These are phyloP conservation scores for Brenthis ino DNA, from an alignment of 2,888 invertebrate species.

Conservation along the genomic window DNA sequence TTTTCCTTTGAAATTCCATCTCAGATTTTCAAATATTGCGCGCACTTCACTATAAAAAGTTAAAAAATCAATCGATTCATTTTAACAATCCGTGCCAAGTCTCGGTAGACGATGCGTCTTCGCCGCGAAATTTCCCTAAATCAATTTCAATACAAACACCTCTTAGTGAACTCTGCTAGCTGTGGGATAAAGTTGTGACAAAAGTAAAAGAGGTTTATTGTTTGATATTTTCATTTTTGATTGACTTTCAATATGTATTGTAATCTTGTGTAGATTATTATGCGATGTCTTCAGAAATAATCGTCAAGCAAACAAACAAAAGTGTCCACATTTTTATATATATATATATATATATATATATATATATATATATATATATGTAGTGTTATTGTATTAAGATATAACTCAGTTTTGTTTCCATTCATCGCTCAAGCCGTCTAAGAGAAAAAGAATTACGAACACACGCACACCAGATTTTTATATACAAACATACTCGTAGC, in stretches of 20 bases:
- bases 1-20: background rate
- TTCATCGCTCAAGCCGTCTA: too few species aligned
- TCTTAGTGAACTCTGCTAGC: slow-evolving; percentile 78
- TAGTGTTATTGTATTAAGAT: too few species aligned
- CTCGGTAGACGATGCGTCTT: slow-evolving; percentile 65
- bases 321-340: too few species aligned
- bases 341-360: too few species aligned
- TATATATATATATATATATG: too few species aligned
- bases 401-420: too few species aligned
- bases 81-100: slow-evolving; percentile 61
- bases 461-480: too few species aligned
- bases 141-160: slow-evolving; percentile 82
- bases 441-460: too few species aligned
- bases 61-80: slow-evolving; percentile 56
- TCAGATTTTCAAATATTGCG: slow-evolving; percentile 19
- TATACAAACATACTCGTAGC: background rate
- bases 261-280: background rate
- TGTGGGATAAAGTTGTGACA: slow-evolving; percentile 43
- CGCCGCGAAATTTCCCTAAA: slow-evolving; percentile 76
- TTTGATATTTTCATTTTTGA: background rate
- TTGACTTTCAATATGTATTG: background rate
- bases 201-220: slow-evolving; percentile 21
- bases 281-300: background rate
- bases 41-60: slow-evolving; percentile 28
- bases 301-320: background rate